phyloP scores from a whole-genome alignment of 2,113 vertebrate species.

The Lamprotornis superbus region DNA sequence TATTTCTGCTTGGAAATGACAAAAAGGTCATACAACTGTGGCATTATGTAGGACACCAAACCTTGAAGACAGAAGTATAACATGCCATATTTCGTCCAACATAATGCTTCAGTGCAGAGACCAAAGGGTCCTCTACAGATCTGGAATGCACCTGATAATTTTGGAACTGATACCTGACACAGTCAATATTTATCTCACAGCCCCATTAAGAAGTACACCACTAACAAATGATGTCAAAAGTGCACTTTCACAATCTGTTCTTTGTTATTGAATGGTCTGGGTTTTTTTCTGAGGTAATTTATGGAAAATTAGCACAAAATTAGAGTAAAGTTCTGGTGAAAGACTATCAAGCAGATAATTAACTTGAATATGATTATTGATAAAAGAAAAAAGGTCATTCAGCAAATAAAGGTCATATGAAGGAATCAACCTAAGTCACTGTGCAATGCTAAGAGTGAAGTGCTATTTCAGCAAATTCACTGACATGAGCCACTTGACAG shows the following conservation, averaged over 20 bases:
- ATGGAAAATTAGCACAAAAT: conserved; percentile 70
- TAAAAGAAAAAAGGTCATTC: conserved; percentile 17
- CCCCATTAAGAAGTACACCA: neutral
- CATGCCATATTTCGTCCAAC: conserved; percentile 48
- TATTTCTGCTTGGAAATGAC: neutral
- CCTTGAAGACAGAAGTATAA: conserved; percentile 3
- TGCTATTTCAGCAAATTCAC: conserved; percentile 30
- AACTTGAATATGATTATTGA: conserved; percentile 51
- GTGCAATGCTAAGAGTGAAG: conserved; percentile 4
- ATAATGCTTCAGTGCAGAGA: conserved; percentile 21
- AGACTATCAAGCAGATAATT: conserved; percentile 59
- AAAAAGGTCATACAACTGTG: conserved; percentile 1
- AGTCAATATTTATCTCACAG: conserved; percentile 38
- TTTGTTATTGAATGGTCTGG: conserved; percentile 43
- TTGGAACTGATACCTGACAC: conserved; percentile 37
- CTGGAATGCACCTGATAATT: conserved; percentile 43
- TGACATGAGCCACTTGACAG: neutral
- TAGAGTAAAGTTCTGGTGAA: conserved; percentile 20
- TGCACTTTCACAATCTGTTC: conserved; percentile 9
- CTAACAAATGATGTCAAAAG: conserved; percentile 40
- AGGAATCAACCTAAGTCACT: conserved; percentile 17
- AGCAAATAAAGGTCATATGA: conserved; percentile 62
- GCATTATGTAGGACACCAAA: neutral
- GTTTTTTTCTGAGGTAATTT: conserved; percentile 35
- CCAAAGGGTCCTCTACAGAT: neutral